Conservation (phyloP, 1,140 invertebrate genomes). For the Drosophila erecta region DNA sequence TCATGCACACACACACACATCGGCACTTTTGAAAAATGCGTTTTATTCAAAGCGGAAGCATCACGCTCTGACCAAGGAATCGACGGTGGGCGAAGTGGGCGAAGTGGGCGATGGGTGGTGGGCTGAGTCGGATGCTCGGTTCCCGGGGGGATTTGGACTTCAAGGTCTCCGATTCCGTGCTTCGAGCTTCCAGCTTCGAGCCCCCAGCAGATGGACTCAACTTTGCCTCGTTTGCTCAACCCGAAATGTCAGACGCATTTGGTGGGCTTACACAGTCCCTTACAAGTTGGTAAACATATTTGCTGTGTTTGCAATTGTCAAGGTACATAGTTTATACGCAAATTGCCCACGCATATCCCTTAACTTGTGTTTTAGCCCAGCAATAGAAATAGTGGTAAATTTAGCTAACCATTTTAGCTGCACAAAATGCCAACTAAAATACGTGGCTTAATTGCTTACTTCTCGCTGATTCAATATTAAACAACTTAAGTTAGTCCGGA, state of each 20-base stretch:
- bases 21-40: conserved; percentile 74
- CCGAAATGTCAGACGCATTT: not conserved
- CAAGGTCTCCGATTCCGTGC: conserved; percentile 21
- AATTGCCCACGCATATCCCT: no score
- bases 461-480: no score
- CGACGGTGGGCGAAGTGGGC: not conserved
- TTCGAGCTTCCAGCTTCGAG: not conserved
- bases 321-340: no score
- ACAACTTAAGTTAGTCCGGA: no score
- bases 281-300: not conserved
- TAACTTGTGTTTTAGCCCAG: no score
- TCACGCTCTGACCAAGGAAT: conserved; percentile 41
- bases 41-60: conserved; percentile 72
- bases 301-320: no score
- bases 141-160: conserved; percentile 6
- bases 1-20: conserved; percentile 60
- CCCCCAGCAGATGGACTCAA: not conserved
- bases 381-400: no score
- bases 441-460: no score
- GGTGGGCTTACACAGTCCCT: not conserved
- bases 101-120: not conserved
- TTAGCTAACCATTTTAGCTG: no score
- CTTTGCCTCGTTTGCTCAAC: not conserved
- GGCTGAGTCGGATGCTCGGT: not conserved
- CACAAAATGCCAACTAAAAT: no score